Conservation (phyloP, 2,888 invertebrate species). For the Cheilosia pagana region DNA sequence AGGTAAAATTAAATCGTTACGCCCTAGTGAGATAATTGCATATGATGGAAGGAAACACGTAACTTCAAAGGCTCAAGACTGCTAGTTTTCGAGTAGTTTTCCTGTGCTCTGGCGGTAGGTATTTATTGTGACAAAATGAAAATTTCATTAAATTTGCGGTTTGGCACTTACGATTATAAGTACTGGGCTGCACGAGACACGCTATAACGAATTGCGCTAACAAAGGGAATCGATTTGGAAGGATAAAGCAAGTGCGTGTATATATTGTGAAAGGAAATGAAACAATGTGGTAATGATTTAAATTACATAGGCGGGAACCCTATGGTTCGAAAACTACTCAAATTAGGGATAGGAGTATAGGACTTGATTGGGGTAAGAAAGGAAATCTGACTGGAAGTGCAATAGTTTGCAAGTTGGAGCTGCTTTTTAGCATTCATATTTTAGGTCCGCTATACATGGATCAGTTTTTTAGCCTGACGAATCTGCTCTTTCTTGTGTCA, state of each 20-base stretch:
- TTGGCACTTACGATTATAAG: slow-evolving; percentile 76
- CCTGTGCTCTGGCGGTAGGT: slow-evolving; percentile 2
- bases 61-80: slow-evolving; percentile 58
- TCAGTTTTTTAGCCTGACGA: too few relatives aligned
- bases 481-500: too few relatives aligned
- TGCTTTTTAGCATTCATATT: too few relatives aligned
- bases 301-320: slow-evolving; percentile 49
- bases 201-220: slow-evolving; percentile 26
- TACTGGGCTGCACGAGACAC: slow-evolving; percentile 41
- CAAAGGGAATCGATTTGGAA: slow-evolving; percentile 33
- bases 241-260: neutral
- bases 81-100: slow-evolving; percentile 60
- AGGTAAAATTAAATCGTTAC: slow-evolving; percentile 64
- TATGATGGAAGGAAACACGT: slow-evolving; percentile 30
- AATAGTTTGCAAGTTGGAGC: too few relatives aligned
- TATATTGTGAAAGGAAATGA: neutral
- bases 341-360: neutral
- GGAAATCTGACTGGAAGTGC: too few relatives aligned
- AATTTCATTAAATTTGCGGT: slow-evolving; percentile 76
- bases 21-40: slow-evolving; percentile 68
- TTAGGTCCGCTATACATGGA: too few relatives aligned
- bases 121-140: slow-evolving; percentile 72
- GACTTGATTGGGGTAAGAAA: too few relatives aligned
- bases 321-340: slow-evolving; percentile 14
- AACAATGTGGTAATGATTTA: slow-evolving; percentile 10